Percentiles rank a stretch among this genome's conserved stretches.
These are phyloP conservation scores for Ariolimax columbianus DNA, from an alignment of 2,888 invertebrate species.

Conservation along the genomic window DNA sequence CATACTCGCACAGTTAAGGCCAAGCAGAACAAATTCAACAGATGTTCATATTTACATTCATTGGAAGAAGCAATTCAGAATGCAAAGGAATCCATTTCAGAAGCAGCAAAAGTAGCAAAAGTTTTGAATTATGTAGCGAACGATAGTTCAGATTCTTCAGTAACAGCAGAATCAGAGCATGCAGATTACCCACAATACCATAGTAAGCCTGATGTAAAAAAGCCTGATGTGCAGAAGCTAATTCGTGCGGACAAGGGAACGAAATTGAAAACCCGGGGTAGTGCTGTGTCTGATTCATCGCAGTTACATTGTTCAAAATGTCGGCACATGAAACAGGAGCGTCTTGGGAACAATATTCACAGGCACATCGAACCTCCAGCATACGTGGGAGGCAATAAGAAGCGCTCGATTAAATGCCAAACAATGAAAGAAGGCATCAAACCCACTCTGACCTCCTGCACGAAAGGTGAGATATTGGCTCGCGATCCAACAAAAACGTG, in stretches of 20 bases:
- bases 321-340: background rate
- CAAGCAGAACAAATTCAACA: background rate
- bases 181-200: background rate
- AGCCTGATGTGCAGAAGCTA: too few species aligned
- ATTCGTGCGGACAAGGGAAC: background rate
- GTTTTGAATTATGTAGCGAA: background rate
- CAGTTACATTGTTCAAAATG: background rate
- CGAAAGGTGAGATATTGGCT: background rate
- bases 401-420: background rate
- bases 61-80: background rate
- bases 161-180: background rate
- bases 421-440: too few species aligned
- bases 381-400: background rate
- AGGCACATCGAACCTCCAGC: background rate
- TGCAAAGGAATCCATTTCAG: background rate
- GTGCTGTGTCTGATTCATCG: too few species aligned
- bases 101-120: constrained; percentile 8
- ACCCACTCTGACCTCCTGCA: background rate
- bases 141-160: background rate
- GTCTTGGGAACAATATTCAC: too few species aligned
- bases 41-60: background rate
- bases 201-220: background rate
- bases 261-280: too few species aligned
- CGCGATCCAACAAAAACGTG: background rate
- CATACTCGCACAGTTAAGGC: background rate